Base-by-base conservation (phyloP, 2,797 vertebrate genomes). In the Crenichthys baileyi region DNA sequence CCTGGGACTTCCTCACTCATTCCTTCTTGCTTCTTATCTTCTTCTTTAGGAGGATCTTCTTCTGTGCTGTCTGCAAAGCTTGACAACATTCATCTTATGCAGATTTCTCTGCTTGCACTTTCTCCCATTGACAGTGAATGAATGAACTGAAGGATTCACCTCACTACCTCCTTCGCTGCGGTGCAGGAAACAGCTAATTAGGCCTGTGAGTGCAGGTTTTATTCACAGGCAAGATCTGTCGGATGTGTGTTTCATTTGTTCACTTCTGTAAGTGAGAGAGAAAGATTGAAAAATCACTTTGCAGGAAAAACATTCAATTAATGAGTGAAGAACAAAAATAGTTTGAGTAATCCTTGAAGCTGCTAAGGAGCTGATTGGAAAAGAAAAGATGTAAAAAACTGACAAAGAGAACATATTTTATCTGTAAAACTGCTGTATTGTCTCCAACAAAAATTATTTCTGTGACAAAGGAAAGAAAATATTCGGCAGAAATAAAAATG, bases 131-230 rank as follows among this genome's bases (percentile, higher is more conserved):
- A 70, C 8, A 11, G 46, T 24, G 16, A 24, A 15, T 6, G 31
- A 39, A 72, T 77, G 73, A 82, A 75, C 53, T 46, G 73, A 48
- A 41, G 60, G 55, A 76, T 80, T 60, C 39, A 55, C 53, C 61
- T 63, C 48, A 2, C n/a, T 26, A 74, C 61, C 46, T 0, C 13
- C 8, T 85, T 73, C 26, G 39, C 77, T 75, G 9, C 0, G 46
- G 56, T n/a, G 51, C 31, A 24, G 53, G 31, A 20, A 73, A 79
- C 79, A 58, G 73, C n/a, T 78, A 74, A 82, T 85, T 63, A 76
- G 63, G 46, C 77, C n/a, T 50, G 51, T 0, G 0, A 4, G 51
- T 44, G 16, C 58, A 46, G 0, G 4, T 13, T 13, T 5, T 61
- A 36, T 65, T 29, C 31, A 36, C 48, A 51, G 41, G 39, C 41